phyloP scores from a whole-genome alignment of 2,113 vertebrate genomes.

The Climacteris rufus region DNA sequence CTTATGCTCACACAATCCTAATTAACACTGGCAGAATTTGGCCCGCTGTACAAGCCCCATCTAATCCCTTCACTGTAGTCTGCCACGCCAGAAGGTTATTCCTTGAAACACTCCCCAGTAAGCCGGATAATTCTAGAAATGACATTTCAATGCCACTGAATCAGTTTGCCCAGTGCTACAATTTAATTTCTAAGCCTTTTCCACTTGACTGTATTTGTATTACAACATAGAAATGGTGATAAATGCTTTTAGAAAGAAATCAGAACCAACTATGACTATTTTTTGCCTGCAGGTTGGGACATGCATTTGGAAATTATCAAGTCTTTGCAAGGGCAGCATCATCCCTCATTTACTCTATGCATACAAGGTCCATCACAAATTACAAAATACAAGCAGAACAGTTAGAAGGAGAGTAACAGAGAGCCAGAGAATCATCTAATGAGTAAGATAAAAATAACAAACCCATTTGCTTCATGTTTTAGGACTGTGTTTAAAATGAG shows the following conservation, averaged over 20 bases:
- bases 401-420: not conserved
- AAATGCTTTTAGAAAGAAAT: not conserved
- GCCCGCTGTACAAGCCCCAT: not conserved
- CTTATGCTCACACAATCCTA: slow-evolving; percentile 9
- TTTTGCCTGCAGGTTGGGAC: not conserved
- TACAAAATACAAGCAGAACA: not conserved
- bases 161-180: not conserved
- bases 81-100: slow-evolving; percentile 29
- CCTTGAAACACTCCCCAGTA: slow-evolving; percentile 48
- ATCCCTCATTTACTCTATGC: not conserved
- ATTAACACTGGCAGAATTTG: not conserved
- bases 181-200: slow-evolving; percentile 24
- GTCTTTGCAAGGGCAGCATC: not conserved
- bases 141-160: slow-evolving; percentile 52
- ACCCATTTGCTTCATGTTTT: not conserved
- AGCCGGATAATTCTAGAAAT: slow-evolving; percentile 49
- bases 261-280: fast-evolving
- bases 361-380: not conserved
- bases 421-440: not conserved
- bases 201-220: not conserved
- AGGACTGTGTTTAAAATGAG: not conserved
- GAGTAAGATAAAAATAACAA: not conserved
- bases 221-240: not conserved
- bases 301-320: not conserved
- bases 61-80: slow-evolving; percentile 19